Conservation (phyloP, 37 sponge, comb jelly and placozoan genomes). For the Amphimedon queenslandica region DNA sequence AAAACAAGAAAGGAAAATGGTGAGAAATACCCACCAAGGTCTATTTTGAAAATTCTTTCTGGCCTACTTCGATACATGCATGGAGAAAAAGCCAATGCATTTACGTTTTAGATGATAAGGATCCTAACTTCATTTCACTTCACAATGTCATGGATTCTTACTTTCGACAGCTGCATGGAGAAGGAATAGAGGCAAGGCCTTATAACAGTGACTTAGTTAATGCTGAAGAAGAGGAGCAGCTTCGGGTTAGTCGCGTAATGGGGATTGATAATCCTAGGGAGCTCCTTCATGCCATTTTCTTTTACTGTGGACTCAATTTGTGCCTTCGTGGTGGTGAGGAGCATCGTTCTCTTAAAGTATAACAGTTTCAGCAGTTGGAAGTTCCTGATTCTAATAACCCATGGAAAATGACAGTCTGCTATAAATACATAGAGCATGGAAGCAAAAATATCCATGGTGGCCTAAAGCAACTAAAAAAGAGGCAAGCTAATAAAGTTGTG, state of each 20-base stretch:
- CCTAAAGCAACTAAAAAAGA: too few relatives aligned
- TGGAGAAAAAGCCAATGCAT: constrained; percentile 5
- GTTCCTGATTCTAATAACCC: too few relatives aligned
- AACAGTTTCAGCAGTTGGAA: constrained; percentile 7
- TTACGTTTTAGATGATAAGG: not conserved
- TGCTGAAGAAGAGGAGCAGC: constrained; percentile 7
- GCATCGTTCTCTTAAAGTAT: constrained; percentile 5
- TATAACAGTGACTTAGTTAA: not conserved
- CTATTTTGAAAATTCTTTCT: not conserved
- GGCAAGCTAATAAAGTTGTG: too few relatives aligned
- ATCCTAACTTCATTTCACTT: not conserved
- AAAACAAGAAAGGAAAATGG: constrained; percentile 23
- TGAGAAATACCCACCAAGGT: constrained; percentile 6
- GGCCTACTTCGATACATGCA: constrained; percentile 10
- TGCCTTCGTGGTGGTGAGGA: too few relatives aligned
- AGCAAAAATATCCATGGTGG: too few relatives aligned
- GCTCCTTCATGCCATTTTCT: too few relatives aligned
- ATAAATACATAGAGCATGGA: too few relatives aligned
- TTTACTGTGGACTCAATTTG: too few relatives aligned
- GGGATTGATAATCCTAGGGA: too few relatives aligned
- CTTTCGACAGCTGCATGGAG: not conserved
- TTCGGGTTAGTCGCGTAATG: constrained; percentile 9
- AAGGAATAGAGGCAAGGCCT: constrained; percentile 11
- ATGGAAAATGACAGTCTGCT: too few relatives aligned
- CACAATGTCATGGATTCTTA: not conserved